phyloP scores from a whole-genome alignment of 2,888 invertebrate genomes.

The Heteropelma amictum region DNA sequence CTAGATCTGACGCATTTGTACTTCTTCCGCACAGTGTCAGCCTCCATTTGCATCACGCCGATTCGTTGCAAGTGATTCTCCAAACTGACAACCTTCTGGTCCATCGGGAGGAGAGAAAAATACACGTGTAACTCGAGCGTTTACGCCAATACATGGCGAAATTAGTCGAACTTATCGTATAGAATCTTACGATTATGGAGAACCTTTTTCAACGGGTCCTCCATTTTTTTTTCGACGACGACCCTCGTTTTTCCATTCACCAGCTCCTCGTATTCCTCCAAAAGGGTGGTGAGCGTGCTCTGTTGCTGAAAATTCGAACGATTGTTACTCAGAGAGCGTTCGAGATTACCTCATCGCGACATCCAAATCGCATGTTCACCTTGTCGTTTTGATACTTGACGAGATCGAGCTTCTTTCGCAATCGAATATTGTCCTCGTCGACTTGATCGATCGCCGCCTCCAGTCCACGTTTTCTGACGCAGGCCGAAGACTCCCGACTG shows the following conservation, averaged over 20 bases:
- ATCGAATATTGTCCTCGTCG: slow-evolving; percentile 71
- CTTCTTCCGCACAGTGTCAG: slow-evolving; percentile 87
- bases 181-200: slow-evolving; percentile 57
- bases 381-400: slow-evolving; percentile 84
- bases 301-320: slow-evolving; percentile 65
- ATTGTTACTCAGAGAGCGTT: neutral
- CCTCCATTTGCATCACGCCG: slow-evolving; percentile 90
- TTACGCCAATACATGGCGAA: no score
- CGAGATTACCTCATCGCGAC: neutral
- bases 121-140: slow-evolving; percentile 4
- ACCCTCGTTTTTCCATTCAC: slow-evolving; percentile 67
- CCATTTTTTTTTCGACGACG: slow-evolving; percentile 74
- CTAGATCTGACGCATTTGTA: slow-evolving; percentile 84
- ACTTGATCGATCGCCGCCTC: slow-evolving; percentile 66
- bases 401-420: slow-evolving; percentile 85
- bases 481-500: slow-evolving; percentile 66
- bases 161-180: neutral
- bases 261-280: slow-evolving; percentile 72
- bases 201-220: slow-evolving; percentile 84
- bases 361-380: slow-evolving; percentile 73
- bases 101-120: neutral
- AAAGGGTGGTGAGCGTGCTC: slow-evolving; percentile 67
- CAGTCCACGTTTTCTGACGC: slow-evolving; percentile 67
- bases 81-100: slow-evolving; percentile 80
- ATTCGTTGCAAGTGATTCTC: slow-evolving; percentile 91